A percentile compares a stretch with the other conserved stretches of the same genome.
Conservation (phyloP, 2,888 invertebrate genomes). For the Yponomeuta sedellus region DNA sequence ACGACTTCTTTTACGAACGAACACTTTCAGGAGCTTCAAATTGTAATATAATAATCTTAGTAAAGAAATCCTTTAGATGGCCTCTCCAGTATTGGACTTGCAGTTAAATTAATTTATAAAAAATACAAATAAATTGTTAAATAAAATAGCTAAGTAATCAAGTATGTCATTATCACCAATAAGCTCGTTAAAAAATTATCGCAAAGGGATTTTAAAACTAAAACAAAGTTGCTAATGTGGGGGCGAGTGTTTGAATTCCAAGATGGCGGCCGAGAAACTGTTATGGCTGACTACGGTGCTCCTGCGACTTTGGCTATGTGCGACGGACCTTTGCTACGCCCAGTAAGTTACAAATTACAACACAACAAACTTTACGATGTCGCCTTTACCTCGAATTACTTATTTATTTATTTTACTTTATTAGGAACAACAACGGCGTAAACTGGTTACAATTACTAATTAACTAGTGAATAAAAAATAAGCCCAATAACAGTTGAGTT, state of each 20-base stretch:
- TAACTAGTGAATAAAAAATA: too few species aligned
- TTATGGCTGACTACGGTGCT: conserved; percentile 57
- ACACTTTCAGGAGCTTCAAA: neutral
- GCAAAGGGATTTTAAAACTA: neutral
- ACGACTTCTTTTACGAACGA: neutral
- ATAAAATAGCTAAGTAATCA: too few species aligned
- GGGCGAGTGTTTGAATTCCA: conserved; percentile 4
- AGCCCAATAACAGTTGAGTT: too few species aligned
- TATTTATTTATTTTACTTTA: too few species aligned
- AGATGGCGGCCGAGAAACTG: conserved; percentile 54
- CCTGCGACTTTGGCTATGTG: conserved; percentile 59
- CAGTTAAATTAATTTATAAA: too few species aligned
- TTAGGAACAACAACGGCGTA: too few species aligned
- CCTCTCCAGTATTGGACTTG: too few species aligned
- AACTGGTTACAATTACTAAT: too few species aligned
- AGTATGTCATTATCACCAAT: neutral
- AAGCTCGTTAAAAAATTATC: neutral
- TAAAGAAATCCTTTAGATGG: too few species aligned
- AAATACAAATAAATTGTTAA: too few species aligned
- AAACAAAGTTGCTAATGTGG: neutral
- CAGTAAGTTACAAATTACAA: conserved; percentile 51
- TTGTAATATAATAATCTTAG: neutral
- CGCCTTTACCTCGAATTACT: too few species aligned
- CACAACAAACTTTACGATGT: too few species aligned
- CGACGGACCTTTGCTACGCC: conserved; percentile 67